Percentiles rank a stretch among this genome's conserved stretches.
Evolutionary conservation across 1,140 invertebrate species (phyloP).

Genomic region (Tetramorium simillimum): DNA sequence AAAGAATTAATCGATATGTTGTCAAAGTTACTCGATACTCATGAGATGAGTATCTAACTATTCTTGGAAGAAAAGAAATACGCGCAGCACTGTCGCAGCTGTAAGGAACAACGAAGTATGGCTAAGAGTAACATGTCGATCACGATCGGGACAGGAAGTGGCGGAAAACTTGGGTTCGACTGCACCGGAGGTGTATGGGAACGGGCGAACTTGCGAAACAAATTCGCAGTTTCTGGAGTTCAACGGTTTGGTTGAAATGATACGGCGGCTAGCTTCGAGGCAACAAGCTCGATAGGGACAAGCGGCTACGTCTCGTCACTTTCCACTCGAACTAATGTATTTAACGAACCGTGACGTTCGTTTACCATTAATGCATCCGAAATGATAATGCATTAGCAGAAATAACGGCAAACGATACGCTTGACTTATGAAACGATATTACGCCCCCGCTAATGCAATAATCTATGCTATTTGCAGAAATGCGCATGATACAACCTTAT

Average conservation of each 20-base stretch:
- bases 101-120: background rate
- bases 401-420: conserved; percentile 5
- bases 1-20: background rate
- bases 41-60: background rate
- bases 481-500: background rate
- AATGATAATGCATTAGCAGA: conserved; percentile 44
- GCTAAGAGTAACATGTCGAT: conserved; percentile 11
- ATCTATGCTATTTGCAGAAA: background rate
- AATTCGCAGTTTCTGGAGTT: conserved; percentile 54
- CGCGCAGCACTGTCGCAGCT: too few relatives aligned
- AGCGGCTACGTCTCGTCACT: conserved; percentile 31
- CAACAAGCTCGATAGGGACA: conserved; percentile 14
- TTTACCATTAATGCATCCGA: conserved; percentile 9
- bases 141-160: conserved; percentile 13
- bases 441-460: conserved; percentile 1
- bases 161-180: conserved; percentile 8
- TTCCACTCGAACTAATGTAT: conserved; percentile 51
- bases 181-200: background rate
- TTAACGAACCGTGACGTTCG: conserved; percentile 29
- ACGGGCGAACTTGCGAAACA: conserved; percentile 25
- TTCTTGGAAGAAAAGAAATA: background rate
- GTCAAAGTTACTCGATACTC: background rate
- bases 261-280: conserved; percentile 40
- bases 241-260: conserved; percentile 36
- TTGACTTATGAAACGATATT: conserved; percentile 41